Evolutionary conservation across 2,888 invertebrate genomes (phyloP), one percentile per base, ranked within the genome.

Genomic region (Nasonovia ribisnigri): DNA sequence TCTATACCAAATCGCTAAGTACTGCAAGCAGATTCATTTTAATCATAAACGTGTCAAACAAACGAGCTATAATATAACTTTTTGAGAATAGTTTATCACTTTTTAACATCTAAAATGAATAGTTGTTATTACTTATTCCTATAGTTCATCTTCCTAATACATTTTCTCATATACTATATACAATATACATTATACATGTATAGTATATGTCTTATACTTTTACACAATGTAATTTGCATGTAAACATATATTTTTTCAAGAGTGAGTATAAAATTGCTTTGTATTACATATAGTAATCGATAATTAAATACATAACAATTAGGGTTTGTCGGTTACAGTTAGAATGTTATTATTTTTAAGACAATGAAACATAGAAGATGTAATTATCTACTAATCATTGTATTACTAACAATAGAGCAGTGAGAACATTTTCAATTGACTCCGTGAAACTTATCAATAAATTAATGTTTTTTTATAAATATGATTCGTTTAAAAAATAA

Each of bases 261-360:
- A 60, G 26, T 46, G 84, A 43, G n/a, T 87, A 57, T 57, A 57
- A 60, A 91, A 60, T 87, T 92, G 67, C 46, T n/a, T 88, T 88
- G 26, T 51, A 54, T 42, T 67, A 29, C 48, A 42, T 42, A 51
- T 43, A 42, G 10, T 92, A 88, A 92, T 88, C 92, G 92, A 92
- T 92, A 92, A 88, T 67, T 92, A 88, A 88, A 92, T 88, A 92
- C 88, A 77, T 51, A 77, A 92, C 92, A 88, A 92, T 92, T 92
- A 92, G 67, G 92, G 88, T 77, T 92, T 67, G 88, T 88, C 88
- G 42, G 51, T 92, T 92, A 88, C 92, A 88, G 92, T 88, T 48
- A 60, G 92, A 87, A 60, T 67, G 86, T 87, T 88, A 67, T 92
- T 88, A 88, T 88, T 92, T 92, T 51, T 92, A 67, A 92, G 51